phyloP scores from a whole-genome alignment of 2,113 vertebrate species.

The Rhinoderma darwinii region DNA sequence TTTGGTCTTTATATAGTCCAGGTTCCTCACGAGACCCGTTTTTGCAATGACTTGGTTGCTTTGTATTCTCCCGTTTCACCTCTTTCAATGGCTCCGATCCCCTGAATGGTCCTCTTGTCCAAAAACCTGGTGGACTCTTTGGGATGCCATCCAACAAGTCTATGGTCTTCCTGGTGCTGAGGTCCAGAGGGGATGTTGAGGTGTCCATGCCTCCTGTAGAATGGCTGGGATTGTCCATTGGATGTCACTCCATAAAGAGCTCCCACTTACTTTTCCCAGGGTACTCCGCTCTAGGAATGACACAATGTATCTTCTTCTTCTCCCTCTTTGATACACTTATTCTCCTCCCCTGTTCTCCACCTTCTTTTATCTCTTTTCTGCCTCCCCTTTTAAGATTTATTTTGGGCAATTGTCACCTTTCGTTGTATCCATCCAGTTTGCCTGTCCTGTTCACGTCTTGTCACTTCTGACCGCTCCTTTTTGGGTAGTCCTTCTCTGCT shows the following conservation, averaged over 20 bases:
- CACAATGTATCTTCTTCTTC: not conserved
- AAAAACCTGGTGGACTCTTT: not conserved
- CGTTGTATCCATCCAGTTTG: not conserved
- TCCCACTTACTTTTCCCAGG: not conserved
- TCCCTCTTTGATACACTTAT: not conserved
- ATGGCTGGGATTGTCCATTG: slow-evolving; percentile 16
- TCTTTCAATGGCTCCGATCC: not conserved
- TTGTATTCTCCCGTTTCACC: not conserved
- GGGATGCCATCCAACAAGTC: not conserved
- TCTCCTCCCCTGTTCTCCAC: slow-evolving; percentile 18
- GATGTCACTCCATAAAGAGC: slow-evolving; percentile 27
- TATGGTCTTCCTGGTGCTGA: slow-evolving; percentile 10
- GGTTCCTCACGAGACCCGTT: not conserved
- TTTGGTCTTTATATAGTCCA: slow-evolving; percentile 36
- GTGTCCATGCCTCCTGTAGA: slow-evolving; percentile 22
- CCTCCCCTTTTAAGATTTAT: slow-evolving; percentile 25
- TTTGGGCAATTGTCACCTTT: not conserved
- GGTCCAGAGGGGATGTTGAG: slow-evolving; percentile 36
- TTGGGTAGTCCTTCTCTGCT: not conserved
- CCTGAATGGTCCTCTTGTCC: not conserved
- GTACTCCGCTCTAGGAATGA: not conserved
- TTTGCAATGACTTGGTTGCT: not conserved
- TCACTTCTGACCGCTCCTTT: not conserved
- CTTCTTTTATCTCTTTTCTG: slow-evolving; percentile 28
- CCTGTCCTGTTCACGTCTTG: not conserved